Conservation (phyloP, 2,797 vertebrate genomes). For the Rhynchonycteris naso region DNA sequence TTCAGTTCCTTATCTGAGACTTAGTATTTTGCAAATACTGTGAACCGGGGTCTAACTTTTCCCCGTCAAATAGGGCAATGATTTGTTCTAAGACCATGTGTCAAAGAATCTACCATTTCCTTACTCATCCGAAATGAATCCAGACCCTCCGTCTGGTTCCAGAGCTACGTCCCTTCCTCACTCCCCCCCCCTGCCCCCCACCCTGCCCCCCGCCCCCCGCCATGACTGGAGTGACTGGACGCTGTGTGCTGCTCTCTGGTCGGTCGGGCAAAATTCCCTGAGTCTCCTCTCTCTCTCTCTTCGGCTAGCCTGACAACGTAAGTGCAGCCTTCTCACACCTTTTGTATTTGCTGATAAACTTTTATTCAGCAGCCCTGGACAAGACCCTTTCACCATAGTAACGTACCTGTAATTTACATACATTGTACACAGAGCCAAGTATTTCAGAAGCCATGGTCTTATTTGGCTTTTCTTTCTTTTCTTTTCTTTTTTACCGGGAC, state of each 20-base stretch:
- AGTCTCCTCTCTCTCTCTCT: not conserved
- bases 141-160: not conserved
- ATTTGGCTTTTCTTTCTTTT: too few relatives aligned
- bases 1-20: not conserved
- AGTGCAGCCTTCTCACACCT: fast-evolving
- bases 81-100: not conserved
- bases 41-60: not conserved
- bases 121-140: not conserved
- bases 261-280: not conserved
- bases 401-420: not conserved
- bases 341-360: not conserved
- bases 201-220: too few relatives aligned
- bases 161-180: too few relatives aligned
- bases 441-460: not conserved
- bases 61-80: not conserved
- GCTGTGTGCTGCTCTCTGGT: fast-evolving
- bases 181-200: too few relatives aligned
- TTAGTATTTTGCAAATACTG: not conserved
- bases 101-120: not conserved
- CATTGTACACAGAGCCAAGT: fast-evolving
- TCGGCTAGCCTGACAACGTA: not conserved
- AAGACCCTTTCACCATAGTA: fast-evolving
- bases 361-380: not conserved
- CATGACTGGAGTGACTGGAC: fast-evolving
- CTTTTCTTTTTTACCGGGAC: too few relatives aligned